phyloP scores from a whole-genome alignment of 1,140 invertebrate species.

The Trichoplusia ni region DNA sequence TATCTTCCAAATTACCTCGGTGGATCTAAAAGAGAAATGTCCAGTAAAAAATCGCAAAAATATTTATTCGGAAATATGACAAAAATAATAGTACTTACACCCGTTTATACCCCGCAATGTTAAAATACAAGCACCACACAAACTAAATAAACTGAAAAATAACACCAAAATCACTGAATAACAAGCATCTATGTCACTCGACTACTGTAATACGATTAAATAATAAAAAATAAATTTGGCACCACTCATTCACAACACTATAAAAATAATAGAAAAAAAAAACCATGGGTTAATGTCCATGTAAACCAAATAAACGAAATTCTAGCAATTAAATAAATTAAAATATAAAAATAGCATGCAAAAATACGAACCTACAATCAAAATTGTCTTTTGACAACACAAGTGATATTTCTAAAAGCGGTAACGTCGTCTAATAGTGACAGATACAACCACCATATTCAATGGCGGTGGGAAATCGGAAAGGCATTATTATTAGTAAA shows the following conservation, averaged over 20 bases:
- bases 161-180: constrained; percentile 19
- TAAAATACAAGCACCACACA: constrained; percentile 17
- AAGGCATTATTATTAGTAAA: too few species aligned
- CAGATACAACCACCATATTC: too few species aligned
- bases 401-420: too few species aligned
- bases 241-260: constrained; percentile 38
- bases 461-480: too few species aligned
- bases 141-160: constrained; percentile 10
- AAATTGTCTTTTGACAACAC: too few species aligned
- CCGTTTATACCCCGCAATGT: constrained; percentile 45
- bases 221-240: not conserved
- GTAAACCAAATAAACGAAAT: constrained; percentile 4
- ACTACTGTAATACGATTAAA: not conserved
- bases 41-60: not conserved
- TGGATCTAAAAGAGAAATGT: constrained; percentile 60
- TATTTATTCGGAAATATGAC: constrained; percentile 24
- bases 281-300: constrained; percentile 27
- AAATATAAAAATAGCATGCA: constrained; percentile 4
- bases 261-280: constrained; percentile 38
- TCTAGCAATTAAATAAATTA: not conserved
- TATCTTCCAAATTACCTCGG: constrained; percentile 70
- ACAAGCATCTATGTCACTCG: constrained; percentile 15
- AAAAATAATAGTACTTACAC: constrained; percentile 46
- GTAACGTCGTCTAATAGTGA: too few species aligned
- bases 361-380: too few species aligned